Evolutionary conservation across 2,888 invertebrate genomes (phyloP).

Genomic region (Meta bourneti): DNA sequence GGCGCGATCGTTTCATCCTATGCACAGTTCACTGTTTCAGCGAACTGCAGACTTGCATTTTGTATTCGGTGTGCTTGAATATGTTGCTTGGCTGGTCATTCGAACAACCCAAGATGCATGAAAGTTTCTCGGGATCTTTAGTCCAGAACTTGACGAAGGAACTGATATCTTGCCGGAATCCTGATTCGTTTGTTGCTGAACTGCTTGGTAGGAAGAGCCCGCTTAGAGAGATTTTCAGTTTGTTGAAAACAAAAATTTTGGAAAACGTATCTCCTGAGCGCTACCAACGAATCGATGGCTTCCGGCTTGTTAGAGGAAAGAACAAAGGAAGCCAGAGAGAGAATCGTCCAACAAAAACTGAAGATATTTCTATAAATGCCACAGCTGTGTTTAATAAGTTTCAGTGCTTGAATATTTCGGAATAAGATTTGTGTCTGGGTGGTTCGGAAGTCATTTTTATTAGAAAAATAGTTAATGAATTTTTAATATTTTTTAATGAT

Average conservation of each 20-base stretch:
- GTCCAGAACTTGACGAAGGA: constrained; percentile 77
- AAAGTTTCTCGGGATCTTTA: constrained; percentile 69
- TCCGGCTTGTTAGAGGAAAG: neutral
- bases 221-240: constrained; percentile 16
- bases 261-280: constrained; percentile 7
- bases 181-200: constrained; percentile 74
- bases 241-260: constrained; percentile 37
- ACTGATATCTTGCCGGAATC: constrained; percentile 59
- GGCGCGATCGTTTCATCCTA: constrained; percentile 77
- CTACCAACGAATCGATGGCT: constrained; percentile 29
- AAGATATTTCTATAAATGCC: neutral
- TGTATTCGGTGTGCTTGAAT: constrained; percentile 79
- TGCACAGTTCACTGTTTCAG: constrained; percentile 79
- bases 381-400: too few species aligned
- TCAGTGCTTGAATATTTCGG: too few species aligned
- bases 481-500: too few species aligned
- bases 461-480: too few species aligned
- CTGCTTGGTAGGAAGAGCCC: constrained; percentile 81
- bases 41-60: constrained; percentile 80
- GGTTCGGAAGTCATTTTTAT: too few species aligned
- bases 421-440: too few species aligned
- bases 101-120: constrained; percentile 23
- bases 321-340: neutral
- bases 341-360: neutral
- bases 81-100: constrained; percentile 78